Percentiles rank a stretch among this genome's conserved stretches.
Evolutionary conservation across 2,113 vertebrate genomes (phyloP).

Genomic region (Planiliza haematocheilus): DNA sequence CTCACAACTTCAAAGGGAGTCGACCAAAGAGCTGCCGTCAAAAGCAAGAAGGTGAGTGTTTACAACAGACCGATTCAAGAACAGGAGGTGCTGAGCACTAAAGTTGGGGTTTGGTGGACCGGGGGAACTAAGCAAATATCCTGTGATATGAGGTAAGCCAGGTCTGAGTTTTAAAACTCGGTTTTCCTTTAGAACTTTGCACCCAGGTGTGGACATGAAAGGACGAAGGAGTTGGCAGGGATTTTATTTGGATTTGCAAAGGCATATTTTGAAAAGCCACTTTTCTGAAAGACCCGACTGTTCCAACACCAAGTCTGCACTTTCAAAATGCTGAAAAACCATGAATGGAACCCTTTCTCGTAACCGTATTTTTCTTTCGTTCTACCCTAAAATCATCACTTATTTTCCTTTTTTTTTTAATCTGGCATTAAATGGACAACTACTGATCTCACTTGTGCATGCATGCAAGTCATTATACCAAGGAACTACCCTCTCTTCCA

Average conservation of each 20-base stretch:
- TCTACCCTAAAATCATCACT: constrained; percentile 43
- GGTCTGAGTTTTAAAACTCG: constrained; percentile 27
- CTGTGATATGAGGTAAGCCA: constrained; percentile 75
- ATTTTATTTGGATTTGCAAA: constrained; percentile 81
- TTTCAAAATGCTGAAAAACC: constrained; percentile 65
- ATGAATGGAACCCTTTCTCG: constrained; percentile 82
- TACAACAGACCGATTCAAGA: constrained; percentile 59
- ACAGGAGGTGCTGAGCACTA: constrained; percentile 52
- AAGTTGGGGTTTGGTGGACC: constrained; percentile 61
- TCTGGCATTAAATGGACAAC: constrained; percentile 38
- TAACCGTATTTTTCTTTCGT: constrained; percentile 66
- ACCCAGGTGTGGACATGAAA: constrained; percentile 85
- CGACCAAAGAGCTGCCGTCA: constrained; percentile 41
- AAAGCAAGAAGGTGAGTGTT: constrained; percentile 45
- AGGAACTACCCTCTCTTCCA: constrained; percentile 28
- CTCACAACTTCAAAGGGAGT: constrained; percentile 49
- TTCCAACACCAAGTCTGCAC: constrained; percentile 61
- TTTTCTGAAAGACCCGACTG: constrained; percentile 80
- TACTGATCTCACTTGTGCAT: constrained; percentile 18
- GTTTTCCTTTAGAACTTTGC: constrained; percentile 70
- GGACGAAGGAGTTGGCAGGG: constrained; percentile 59
- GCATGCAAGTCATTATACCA: constrained; percentile 33
- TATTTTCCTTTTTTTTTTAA: constrained; percentile 19
- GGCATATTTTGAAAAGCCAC: constrained; percentile 71
- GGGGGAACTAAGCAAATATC: constrained; percentile 73